phyloP scores from a whole-genome alignment of 2,797 vertebrate species.

The Tokudaia tokunoshimensis region DNA sequence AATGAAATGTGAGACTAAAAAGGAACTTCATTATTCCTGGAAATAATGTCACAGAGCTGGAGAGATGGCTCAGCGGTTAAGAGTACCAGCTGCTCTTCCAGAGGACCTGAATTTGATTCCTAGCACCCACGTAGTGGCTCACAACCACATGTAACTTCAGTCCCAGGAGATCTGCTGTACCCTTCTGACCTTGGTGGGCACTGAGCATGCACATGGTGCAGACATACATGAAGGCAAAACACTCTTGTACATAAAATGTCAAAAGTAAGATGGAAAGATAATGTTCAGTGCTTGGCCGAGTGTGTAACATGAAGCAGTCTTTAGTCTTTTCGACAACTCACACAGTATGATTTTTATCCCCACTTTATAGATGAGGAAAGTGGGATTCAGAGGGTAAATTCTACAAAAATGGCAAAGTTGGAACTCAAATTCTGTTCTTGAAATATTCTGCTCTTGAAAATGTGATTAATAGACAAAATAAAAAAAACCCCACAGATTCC shows the following conservation, averaged over 20 bases:
- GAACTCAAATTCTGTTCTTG: neutral
- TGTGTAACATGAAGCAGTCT: neutral
- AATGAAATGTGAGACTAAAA: conserved; percentile 27
- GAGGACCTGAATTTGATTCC: neutral
- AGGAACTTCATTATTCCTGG: neutral
- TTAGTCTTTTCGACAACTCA: neutral
- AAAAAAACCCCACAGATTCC: neutral
- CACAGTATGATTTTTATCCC: neutral
- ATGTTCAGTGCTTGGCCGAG: neutral
- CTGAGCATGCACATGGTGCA: neutral
- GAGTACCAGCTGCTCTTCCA: neutral
- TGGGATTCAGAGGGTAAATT: neutral
- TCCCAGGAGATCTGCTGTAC: neutral
- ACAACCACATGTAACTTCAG: neutral
- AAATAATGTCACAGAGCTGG: neutral
- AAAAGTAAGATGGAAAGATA: neutral
- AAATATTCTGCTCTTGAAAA: conserved; percentile 3
- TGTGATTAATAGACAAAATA: neutral
- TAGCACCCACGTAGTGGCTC: neutral
- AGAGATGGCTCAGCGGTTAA: neutral
- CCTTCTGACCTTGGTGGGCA: neutral
- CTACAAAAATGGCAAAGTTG: neutral
- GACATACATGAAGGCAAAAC: neutral
- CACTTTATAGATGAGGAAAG: neutral
- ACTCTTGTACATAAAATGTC: neutral